Evolutionary conservation across 2,888 invertebrate species (phyloP), one percentile per base, ranked within the genome.

Genomic region (Xestobium rufovillosum): DNA sequence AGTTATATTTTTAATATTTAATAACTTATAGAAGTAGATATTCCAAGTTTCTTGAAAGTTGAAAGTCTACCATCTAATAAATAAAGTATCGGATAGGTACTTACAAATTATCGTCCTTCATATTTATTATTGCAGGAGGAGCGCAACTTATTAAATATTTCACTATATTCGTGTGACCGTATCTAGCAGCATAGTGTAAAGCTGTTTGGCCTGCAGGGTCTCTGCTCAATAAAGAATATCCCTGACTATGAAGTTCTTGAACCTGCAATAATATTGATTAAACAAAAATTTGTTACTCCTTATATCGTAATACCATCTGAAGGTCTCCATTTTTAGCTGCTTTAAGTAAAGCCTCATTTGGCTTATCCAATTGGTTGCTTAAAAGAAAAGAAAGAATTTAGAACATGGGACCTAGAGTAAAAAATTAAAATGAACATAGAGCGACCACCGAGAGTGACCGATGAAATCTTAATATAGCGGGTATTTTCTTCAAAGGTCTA

Each of bases 121-220:
- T 83, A 65, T 94, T 85, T 42, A 94, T 72, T 42, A 91, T 77
- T 29, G 82, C 76, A 35, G 83, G 73, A 6, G 92, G 89, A 13
- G 89, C 89, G 64, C 80, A 79, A 36, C 87, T 82, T 43, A 94
- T 80, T 48, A 94, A 73, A 64, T 88, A 94, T 66, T 85, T 83
- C 41, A 94, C 83, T 49, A 94, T 81, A 57, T 91, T 87, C 61
- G 84, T 87, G 69, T 91, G 83, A 31, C 92, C 92, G 61, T 84
- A 83, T 44, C 85, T 75, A 36, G 89, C 83, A 19, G 89, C 90
- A 52, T 89, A 77, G 67, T 95, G 95, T 47, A 95, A 72, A 34
- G 90, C 85, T 17, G 92, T 92, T 69, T 91, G 89, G 10, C 94
- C 94, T 47, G 70, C 75, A 35, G 80, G 72, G 65, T 91, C 89